Conservation (phyloP, 2,113 vertebrate species). For the Sylvia atricapilla region DNA sequence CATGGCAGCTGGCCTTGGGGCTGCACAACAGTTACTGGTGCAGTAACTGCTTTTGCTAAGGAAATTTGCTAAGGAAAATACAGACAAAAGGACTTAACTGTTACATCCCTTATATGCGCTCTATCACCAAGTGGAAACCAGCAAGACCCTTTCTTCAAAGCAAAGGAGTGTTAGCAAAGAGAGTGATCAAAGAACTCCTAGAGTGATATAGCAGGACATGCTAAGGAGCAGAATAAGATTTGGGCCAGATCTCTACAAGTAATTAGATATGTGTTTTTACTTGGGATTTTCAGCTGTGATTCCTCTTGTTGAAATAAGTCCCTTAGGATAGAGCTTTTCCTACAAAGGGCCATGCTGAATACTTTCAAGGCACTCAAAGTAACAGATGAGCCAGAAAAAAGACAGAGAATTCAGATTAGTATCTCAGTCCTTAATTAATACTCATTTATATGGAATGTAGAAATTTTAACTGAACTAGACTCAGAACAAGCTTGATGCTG, state of each 20-base stretch:
- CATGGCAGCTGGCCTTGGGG: neutral
- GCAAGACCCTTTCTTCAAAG: neutral
- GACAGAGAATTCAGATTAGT: neutral
- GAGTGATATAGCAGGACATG: neutral
- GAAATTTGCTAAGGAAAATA: neutral
- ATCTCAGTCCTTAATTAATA: neutral
- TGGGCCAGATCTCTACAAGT: neutral
- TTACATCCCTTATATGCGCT: neutral
- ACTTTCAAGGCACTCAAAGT: neutral
- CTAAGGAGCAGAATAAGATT: neutral
- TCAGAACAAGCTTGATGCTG: neutral
- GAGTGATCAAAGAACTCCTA: slow-evolving; percentile 15
- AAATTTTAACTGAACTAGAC: neutral
- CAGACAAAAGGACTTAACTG: neutral
- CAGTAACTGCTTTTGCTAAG: no score
- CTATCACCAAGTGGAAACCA: neutral
- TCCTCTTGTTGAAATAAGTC: neutral
- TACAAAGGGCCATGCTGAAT: neutral
- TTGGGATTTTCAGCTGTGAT: neutral
- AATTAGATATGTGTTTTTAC: neutral
- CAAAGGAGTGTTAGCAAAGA: neutral
- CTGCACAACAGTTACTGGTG: neutral
- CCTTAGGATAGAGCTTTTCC: neutral
- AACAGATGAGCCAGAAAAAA: neutral
- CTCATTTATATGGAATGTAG: neutral